A percentile compares a stretch with the other conserved stretches of the same genome.
phyloP scores from a whole-genome alignment of 2,113 vertebrate species.

The Lepisosteus oculatus region DNA sequence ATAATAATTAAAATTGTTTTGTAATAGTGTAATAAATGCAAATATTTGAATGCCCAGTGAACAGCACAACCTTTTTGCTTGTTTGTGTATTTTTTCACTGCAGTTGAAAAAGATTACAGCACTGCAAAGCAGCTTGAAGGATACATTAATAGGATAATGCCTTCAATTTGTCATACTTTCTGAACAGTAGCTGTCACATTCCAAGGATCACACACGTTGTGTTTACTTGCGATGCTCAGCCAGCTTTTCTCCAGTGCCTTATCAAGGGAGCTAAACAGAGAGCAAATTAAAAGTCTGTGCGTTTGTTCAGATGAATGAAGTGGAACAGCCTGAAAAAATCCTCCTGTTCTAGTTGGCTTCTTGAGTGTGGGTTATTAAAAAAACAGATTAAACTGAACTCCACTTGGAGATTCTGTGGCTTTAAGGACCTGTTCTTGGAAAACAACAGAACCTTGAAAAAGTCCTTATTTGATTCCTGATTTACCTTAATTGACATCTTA shows the following conservation, averaged over 20 bases:
- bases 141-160: slow-evolving; percentile 12
- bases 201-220: slow-evolving; percentile 45
- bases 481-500: too few species aligned
- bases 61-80: too few species aligned
- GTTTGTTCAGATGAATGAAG: slow-evolving; percentile 37
- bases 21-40: too few species aligned
- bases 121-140: not conserved
- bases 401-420: too few species aligned
- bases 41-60: too few species aligned
- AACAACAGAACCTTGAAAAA: too few species aligned
- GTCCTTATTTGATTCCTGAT: too few species aligned
- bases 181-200: slow-evolving; percentile 35
- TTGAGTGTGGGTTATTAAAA: slow-evolving; percentile 13
- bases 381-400: not conserved
- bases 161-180: slow-evolving; percentile 33
- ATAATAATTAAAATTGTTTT: too few species aligned
- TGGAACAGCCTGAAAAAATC: slow-evolving; percentile 20
- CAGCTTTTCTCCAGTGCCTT: slow-evolving; percentile 38
- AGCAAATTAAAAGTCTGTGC: slow-evolving; percentile 41
- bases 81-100: too few species aligned
- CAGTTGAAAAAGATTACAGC: not conserved
- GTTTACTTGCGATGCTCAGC: slow-evolving; percentile 40
- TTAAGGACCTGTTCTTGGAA: too few species aligned
- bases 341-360: slow-evolving; percentile 38
- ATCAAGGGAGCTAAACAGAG: slow-evolving; percentile 35